These are phyloP conservation scores for Crepidodera aurea DNA, from an alignment of 2,888 invertebrate species.

Conservation along the genomic window DNA sequence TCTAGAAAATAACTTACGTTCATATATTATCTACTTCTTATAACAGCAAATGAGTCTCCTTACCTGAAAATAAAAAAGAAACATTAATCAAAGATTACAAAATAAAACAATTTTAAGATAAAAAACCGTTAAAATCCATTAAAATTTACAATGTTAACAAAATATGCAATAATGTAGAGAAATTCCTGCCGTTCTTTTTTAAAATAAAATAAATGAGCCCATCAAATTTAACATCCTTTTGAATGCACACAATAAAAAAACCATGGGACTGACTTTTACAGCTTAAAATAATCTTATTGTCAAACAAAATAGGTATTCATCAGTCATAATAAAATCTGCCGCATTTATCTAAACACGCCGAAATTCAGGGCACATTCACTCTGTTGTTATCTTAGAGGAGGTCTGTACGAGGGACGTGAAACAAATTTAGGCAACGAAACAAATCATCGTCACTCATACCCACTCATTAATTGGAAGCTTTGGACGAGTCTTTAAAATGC, in stretches of 20 bases:
- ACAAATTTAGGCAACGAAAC: background rate
- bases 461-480: too few species aligned
- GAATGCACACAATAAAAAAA: constrained; percentile 5
- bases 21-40: background rate
- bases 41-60: background rate
- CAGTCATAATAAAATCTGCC: constrained; percentile 18
- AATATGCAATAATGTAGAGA: background rate
- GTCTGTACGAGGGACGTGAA: background rate
- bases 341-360: constrained; percentile 22
- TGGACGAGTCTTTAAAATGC: too few species aligned
- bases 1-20: background rate
- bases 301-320: constrained; percentile 16
- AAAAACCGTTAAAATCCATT: background rate
- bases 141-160: background rate
- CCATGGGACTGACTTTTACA: constrained; percentile 16
- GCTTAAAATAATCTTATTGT: constrained; percentile 17
- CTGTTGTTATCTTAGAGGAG: constrained; percentile 12
- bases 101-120: background rate
- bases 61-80: constrained; percentile 8
- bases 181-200: background rate
- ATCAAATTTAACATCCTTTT: constrained; percentile 10
- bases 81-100: background rate
- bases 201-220: constrained; percentile 1
- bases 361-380: constrained; percentile 26
- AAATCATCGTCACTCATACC: background rate